Evolutionary conservation across 2,113 vertebrate genomes (phyloP).

Genomic region (Pimephales promelas): DNA sequence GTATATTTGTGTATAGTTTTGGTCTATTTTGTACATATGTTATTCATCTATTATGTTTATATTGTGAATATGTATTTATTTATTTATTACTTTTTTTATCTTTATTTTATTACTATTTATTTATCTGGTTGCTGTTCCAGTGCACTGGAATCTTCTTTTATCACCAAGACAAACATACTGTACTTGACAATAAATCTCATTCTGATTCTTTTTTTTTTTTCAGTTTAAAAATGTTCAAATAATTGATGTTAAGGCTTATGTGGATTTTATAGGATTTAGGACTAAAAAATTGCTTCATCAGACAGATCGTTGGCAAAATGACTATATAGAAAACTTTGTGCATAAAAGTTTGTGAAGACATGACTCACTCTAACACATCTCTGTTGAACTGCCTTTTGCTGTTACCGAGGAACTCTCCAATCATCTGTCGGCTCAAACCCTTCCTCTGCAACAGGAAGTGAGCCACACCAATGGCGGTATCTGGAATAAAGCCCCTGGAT

Average conservation of each 20-base stretch:
- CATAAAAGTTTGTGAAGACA: background rate
- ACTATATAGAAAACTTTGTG: background rate
- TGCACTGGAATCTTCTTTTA: background rate
- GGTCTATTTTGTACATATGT: background rate
- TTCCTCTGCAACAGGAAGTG: slow-evolving; percentile 97
- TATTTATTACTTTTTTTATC: background rate
- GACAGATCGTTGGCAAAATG: background rate
- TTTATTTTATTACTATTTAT: too few relatives aligned
- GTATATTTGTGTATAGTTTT: background rate
- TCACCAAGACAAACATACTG: background rate
- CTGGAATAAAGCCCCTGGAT: slow-evolving; percentile 93
- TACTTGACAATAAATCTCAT: background rate
- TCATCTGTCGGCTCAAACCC: slow-evolving; percentile 81
- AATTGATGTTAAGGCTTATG: background rate
- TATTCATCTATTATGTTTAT: background rate
- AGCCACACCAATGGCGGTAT: slow-evolving; percentile 96
- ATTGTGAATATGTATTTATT: background rate
- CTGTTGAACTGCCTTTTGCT: slow-evolving; percentile 82
- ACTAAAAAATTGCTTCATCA: background rate
- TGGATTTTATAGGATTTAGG: background rate
- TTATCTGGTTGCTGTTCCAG: background rate
- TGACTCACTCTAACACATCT: slow-evolving; percentile 78
- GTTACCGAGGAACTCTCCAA: slow-evolving; percentile 80
- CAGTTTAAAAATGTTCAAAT: background rate
- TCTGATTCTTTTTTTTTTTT: background rate